phyloP scores from a whole-genome alignment of 2,113 vertebrate genomes.

The Stercorarius parasiticus region DNA sequence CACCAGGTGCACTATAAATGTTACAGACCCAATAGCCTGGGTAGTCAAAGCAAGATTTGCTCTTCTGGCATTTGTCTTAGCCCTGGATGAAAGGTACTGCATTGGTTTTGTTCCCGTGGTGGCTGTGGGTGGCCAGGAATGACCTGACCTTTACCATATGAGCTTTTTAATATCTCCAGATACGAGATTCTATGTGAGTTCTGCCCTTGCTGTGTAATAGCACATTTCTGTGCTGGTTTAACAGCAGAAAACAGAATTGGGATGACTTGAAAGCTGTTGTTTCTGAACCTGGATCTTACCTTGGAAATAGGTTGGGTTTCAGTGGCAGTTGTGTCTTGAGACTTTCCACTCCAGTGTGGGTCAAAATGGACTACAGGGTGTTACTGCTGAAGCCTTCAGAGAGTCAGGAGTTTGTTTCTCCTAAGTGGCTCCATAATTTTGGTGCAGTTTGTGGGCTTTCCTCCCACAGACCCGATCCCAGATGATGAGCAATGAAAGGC shows the following conservation, averaged over 20 bases:
- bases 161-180: not conserved
- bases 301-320: accelerated
- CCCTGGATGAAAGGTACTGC: not conserved
- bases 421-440: not conserved
- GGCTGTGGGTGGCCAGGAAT: not conserved
- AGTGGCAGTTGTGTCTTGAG: no score
- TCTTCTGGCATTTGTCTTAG: accelerated
- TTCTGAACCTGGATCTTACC: not conserved
- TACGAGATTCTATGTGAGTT: not conserved
- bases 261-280: not conserved
- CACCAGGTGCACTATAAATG: not conserved
- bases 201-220: not conserved
- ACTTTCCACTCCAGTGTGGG: not conserved
- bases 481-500: not conserved
- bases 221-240: not conserved
- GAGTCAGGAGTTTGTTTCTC: not conserved
- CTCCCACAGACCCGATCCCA: not conserved
- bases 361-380: not conserved
- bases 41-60: accelerated
- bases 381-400: not conserved
- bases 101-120: accelerated
- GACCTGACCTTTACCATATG: not conserved
- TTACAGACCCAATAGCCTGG: accelerated
- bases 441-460: not conserved
- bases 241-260: not conserved